A percentile compares a stretch with the other conserved stretches of the same genome.
Evolutionary conservation across 2,113 vertebrate species (phyloP).

Genomic region (Platycercus adscitus): DNA sequence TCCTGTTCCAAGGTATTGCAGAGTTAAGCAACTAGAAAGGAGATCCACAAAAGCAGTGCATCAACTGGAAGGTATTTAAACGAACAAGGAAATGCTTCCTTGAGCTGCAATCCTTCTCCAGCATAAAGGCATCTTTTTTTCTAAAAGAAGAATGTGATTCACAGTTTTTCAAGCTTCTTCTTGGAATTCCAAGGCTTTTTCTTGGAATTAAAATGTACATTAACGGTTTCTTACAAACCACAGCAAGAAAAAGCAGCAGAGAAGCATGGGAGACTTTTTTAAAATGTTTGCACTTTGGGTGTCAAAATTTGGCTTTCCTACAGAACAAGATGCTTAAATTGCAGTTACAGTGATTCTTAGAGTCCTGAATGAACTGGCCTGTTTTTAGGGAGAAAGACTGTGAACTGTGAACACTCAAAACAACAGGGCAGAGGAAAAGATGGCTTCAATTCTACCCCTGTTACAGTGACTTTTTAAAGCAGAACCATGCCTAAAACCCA

Average conservation of each 20-base stretch:
- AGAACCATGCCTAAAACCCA: background rate
- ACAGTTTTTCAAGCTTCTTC: background rate
- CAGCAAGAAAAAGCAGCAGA: background rate
- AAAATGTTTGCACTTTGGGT: background rate
- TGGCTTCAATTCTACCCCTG: background rate
- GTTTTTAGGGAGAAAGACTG: background rate
- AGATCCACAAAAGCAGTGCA: background rate
- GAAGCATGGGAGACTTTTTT: background rate
- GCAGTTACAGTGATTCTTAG: background rate
- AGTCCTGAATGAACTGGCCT: background rate
- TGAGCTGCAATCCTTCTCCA: background rate
- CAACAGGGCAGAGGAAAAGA: background rate
- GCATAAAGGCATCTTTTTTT: background rate
- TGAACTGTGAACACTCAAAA: background rate
- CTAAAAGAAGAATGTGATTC: background rate
- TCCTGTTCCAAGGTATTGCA: background rate
- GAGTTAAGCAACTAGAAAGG: background rate
- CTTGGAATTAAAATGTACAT: background rate
- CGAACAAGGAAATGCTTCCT: background rate
- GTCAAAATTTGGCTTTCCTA: background rate
- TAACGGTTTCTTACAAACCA: constrained; percentile 19
- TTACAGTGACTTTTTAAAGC: background rate
- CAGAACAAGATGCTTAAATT: background rate
- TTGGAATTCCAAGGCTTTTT: background rate
- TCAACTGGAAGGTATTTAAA: background rate